Base-by-base conservation (phyloP, 2,113 vertebrate genomes). In the Taxidea taxus region DNA sequence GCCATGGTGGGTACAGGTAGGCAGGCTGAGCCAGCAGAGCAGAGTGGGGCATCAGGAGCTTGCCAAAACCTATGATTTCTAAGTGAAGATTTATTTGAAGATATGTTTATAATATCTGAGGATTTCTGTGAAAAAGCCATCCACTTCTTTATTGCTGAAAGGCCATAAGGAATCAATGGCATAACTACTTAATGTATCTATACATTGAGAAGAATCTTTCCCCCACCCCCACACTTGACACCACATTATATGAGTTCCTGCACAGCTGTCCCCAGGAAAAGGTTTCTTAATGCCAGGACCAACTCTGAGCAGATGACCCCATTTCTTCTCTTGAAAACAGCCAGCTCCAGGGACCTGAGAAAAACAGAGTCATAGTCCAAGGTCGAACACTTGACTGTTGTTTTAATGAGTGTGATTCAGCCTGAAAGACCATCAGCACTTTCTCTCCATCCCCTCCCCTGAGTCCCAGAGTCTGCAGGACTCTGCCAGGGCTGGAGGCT, bases 241-340 rank as follows among this genome's bases (percentile, higher is more conserved):
- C n/a, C 39, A 93, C 77, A 42, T 81, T 74, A 14, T 37, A 58
- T 66, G 70, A 92, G 56, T 87, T 94, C 77, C 74, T 89, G 8
- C n/a, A 31, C 11, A 23, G n/a, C 23, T 95, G 47, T 93, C 93
- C 93, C 84, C 44, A 20, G 64, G 60, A 77, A 95, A 83, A 84
- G 14, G 4, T 82, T 96, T 47, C 62, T 95, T 64, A 78, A 47
- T 74, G 60, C 31, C 85, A 87, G 78, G 82, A n/a, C 95, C 86
- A 93, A 68, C 78, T 97, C 60, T 62, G 64, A 95, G 95, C 91
- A 96, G 89, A 95, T 97, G 97, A 95, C 87, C 96, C 62, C 70
- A 87, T 94, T 97, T 97, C 94, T 93, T 91, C 89, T 66, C 93
- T 93, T 91, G 86, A 88, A 97, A 97, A 90, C 68, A 97, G 75